These are phyloP conservation scores for Proisotoma minuta DNA, from an alignment of 2,888 invertebrate species.

Conservation along the genomic window DNA sequence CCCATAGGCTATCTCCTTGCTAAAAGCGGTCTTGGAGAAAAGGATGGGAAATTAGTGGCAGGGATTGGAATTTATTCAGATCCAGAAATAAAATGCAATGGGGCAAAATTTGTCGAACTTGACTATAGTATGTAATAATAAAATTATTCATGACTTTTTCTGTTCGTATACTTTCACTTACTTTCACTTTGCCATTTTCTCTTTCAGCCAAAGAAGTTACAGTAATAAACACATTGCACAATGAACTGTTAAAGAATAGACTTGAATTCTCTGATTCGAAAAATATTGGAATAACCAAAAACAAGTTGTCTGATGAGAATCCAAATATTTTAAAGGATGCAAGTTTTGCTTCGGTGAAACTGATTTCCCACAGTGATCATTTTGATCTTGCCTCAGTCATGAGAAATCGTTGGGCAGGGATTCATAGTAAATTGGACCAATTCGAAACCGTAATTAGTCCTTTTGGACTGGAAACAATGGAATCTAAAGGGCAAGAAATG, in stretches of 20 bases:
- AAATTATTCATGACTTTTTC: not conserved
- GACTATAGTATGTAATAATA: not conserved
- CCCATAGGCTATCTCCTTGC: no score
- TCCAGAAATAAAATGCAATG: no score
- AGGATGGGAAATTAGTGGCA: no score
- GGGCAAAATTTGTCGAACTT: not conserved
- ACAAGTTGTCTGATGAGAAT: not conserved
- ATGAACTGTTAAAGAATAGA: not conserved
- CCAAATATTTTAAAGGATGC: not conserved
- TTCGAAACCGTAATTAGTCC: not conserved
- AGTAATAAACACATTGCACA: not conserved
- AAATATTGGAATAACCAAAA: not conserved
- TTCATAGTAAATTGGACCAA: not conserved
- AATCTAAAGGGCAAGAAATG: not conserved
- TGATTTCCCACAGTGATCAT: not conserved
- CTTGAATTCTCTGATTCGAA: not conserved
- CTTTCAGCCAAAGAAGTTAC: not conserved
- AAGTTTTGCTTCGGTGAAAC: not conserved
- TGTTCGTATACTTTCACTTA: no score
- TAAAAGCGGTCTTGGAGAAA: no score
- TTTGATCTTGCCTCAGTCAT: not conserved
- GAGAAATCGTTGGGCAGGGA: not conserved
- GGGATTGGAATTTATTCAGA: no score
- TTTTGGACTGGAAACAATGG: not conserved
- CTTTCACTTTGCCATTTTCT: no score